Evolutionary conservation across 1,140 invertebrate genomes (phyloP).

Genomic region (Saccostrea glomerata): DNA sequence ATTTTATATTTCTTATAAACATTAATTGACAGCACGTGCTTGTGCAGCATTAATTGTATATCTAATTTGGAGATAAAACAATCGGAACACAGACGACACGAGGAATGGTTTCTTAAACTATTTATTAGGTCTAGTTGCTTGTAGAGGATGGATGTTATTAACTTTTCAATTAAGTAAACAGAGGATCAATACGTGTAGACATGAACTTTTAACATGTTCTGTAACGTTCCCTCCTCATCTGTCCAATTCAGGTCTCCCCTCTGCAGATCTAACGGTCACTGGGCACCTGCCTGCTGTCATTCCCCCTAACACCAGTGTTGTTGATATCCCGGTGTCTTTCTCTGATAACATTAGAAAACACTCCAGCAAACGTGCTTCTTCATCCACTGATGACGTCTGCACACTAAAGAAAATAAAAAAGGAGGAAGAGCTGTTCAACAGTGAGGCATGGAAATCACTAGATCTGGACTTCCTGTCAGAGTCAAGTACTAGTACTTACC

Average conservation of each 20-base stretch:
- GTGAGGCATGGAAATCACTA: background rate
- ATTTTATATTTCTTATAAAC: too few species aligned
- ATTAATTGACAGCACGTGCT: too few species aligned
- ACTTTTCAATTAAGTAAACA: too few species aligned
- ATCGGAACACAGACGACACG: too few species aligned
- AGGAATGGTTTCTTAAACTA: too few species aligned
- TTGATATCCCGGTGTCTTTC: background rate
- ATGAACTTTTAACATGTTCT: too few species aligned
- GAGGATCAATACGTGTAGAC: too few species aligned
- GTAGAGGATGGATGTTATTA: too few species aligned
- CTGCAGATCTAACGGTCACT: background rate
- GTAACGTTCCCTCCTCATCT: too few species aligned
- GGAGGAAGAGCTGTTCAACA: background rate
- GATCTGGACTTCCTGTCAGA: background rate
- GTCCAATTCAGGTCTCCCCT: background rate
- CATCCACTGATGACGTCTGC: background rate
- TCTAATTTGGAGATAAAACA: too few species aligned
- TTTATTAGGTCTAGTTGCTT: too few species aligned
- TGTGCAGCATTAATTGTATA: too few species aligned
- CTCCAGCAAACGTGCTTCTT: background rate
- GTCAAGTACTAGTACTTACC: background rate
- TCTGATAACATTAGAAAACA: background rate
- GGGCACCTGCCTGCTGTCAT: background rate
- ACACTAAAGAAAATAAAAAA: background rate
- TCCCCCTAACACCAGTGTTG: background rate